Evolutionary conservation across 23 tunicate genomes (phyloP).

Genomic region (Phallusia fumigata): DNA sequence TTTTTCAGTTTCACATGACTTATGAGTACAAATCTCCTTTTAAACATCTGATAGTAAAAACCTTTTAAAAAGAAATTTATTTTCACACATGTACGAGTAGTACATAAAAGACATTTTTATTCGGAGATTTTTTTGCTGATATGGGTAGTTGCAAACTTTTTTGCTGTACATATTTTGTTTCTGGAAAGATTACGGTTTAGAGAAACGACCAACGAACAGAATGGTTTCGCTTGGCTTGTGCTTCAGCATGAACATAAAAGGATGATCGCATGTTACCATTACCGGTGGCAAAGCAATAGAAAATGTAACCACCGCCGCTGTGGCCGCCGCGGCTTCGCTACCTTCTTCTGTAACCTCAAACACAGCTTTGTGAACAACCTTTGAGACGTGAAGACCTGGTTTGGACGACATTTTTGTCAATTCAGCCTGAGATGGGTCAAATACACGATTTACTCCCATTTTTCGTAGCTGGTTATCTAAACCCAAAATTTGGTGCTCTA

Average conservation of each 20-base stretch:
- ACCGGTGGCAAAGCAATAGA: slow-evolving; percentile 23
- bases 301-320: slow-evolving; percentile 43
- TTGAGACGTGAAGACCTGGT: slow-evolving; percentile 44
- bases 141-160: too few relatives aligned
- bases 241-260: slow-evolving; percentile 68
- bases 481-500: slow-evolving; percentile 35
- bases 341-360: slow-evolving; percentile 93
- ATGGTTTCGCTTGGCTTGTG: slow-evolving; percentile 59
- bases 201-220: slow-evolving; percentile 46
- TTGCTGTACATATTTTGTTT: too few relatives aligned
- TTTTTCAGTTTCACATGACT: too few relatives aligned
- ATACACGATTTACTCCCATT: slow-evolving; percentile 40
- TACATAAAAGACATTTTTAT: too few relatives aligned
- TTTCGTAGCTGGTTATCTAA: slow-evolving; percentile 29
- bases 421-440: slow-evolving; percentile 39
- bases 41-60: too few relatives aligned
- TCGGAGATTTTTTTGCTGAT: too few relatives aligned
- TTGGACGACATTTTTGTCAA: slow-evolving; percentile 36
- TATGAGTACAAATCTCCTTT: too few relatives aligned
- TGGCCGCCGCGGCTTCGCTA: slow-evolving; percentile 92
- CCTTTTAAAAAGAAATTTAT: too few relatives aligned
- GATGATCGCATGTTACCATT: slow-evolving; percentile 73
- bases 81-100: too few relatives aligned
- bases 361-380: slow-evolving; percentile 69
- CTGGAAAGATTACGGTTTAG: not conserved